A percentile compares a stretch with the other conserved stretches of the same genome.
Conservation (phyloP, 92 coral and sea anemone genomes). For the Heteractis magnifica region DNA sequence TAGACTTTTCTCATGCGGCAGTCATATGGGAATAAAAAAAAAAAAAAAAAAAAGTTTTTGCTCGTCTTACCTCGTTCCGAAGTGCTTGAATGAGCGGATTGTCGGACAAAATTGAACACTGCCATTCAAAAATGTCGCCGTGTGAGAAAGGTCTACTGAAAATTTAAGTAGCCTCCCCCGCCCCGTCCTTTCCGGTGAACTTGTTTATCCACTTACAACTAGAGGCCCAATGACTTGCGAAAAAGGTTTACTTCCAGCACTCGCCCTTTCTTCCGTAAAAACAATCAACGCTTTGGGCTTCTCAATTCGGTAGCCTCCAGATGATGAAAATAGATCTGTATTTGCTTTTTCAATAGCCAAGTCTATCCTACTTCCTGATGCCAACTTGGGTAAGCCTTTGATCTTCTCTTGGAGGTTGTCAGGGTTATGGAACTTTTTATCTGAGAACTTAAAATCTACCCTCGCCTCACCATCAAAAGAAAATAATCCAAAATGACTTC, state of each 20-base stretch:
- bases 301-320: conserved; percentile 10
- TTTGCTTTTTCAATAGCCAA: conserved; percentile 38
- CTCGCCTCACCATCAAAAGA: conserved; percentile 28
- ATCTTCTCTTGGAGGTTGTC: conserved; percentile 26
- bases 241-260: conserved; percentile 8
- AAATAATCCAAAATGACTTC: conserved; percentile 49
- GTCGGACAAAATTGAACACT: too few relatives aligned
- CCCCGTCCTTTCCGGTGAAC: too few relatives aligned
- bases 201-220: neutral
- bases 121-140: too few relatives aligned
- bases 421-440: conserved; percentile 13
- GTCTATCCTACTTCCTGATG: conserved; percentile 51
- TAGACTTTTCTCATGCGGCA: too few relatives aligned
- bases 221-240: conserved; percentile 14
- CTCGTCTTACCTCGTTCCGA: too few relatives aligned
- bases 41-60: too few relatives aligned
- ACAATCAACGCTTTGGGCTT: conserved; percentile 24
- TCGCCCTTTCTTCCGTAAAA: conserved; percentile 10
- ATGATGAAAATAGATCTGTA: conserved; percentile 22
- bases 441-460: conserved; percentile 39
- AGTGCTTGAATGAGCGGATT: too few relatives aligned
- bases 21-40: too few relatives aligned
- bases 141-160: too few relatives aligned
- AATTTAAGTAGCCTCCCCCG: too few relatives aligned
- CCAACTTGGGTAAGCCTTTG: conserved; percentile 21